Evolutionary conservation across 2,113 vertebrate genomes (phyloP).

Genomic region (human (Homo sapiens)): GRCh38 chr2:55761001-55761500

Average conservation of each 20-base stretch:
- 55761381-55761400: conserved; percentile 40
- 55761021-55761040: background rate
- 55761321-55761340: background rate
- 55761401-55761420: background rate
- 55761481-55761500: conserved; percentile 49
- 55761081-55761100: background rate
- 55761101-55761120: background rate
- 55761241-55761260: background rate
- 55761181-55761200: background rate
- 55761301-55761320: conserved; percentile 23
- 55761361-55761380: background rate
- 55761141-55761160: conserved; percentile 1
- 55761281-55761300: background rate
- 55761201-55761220: background rate
- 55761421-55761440: conserved; percentile 3
- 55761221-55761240: background rate
- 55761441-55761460: conserved; percentile 16
- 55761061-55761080: background rate
- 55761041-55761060: background rate
- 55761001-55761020: background rate
- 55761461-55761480: conserved; percentile 43
- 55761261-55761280: background rate
- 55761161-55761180: conserved; percentile 42
- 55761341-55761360: background rate
- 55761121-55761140: background rate